Percentiles rank a stretch among this genome's conserved stretches.
Conservation (phyloP, 1,140 invertebrate genomes). For the Sminthurides bifidus region DNA sequence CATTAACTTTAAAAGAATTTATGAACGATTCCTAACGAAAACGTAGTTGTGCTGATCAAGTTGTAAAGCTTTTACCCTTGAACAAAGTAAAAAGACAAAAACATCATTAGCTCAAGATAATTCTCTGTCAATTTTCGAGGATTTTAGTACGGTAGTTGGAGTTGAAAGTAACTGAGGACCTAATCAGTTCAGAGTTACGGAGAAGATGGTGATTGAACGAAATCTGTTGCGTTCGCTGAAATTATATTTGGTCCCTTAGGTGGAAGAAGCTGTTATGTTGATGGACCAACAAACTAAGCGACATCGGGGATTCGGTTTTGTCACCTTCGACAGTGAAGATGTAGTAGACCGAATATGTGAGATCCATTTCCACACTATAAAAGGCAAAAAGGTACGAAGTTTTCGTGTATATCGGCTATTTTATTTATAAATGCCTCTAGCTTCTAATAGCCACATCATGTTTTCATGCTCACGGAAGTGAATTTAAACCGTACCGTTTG, state of each 20-base stretch:
- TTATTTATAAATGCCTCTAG: not conserved
- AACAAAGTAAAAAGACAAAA: too few relatives aligned
- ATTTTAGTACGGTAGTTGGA: too few relatives aligned
- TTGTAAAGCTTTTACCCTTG: too few relatives aligned
- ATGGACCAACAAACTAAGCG: conserved; percentile 90
- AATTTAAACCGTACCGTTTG: not conserved
- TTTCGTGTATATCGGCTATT: not conserved
- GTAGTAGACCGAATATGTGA: conserved; percentile 79
- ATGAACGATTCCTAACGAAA: too few relatives aligned
- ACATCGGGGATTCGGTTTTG: conserved; percentile 68
- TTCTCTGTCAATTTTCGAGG: too few relatives aligned
- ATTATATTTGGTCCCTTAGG: conserved; percentile 28
- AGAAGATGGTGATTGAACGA: too few relatives aligned
- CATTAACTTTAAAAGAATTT: too few relatives aligned
- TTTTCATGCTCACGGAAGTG: not conserved
- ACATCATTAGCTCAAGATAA: too few relatives aligned
- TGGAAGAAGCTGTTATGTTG: conserved; percentile 80
- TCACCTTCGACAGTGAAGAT: conserved; percentile 83
- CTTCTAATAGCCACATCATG: not conserved
- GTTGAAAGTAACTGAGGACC: too few relatives aligned
- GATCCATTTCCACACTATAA: conserved; percentile 84
- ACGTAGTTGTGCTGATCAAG: too few relatives aligned
- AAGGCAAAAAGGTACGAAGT: conserved; percentile 64
- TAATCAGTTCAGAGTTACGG: too few relatives aligned
- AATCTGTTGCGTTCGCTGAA: too few relatives aligned